phyloP scores from a whole-genome alignment of 2,113 vertebrate genomes.

The Petromus typicus region DNA sequence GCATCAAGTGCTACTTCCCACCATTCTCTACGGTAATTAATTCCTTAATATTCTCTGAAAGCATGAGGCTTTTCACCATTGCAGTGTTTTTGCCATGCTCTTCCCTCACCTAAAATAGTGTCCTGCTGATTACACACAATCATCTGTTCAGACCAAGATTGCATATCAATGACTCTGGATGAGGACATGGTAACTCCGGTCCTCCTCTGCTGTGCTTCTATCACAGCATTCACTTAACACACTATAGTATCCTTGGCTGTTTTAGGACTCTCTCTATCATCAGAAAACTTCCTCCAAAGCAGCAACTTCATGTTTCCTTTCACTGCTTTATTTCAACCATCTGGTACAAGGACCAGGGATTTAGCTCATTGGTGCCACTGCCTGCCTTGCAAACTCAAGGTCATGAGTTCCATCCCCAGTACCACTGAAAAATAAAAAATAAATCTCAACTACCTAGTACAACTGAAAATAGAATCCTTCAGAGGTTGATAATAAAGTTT shows the following conservation, averaged over 20 bases:
- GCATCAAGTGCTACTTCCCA: conserved; percentile 29
- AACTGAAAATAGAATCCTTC: background rate
- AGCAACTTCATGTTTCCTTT: conserved; percentile 20
- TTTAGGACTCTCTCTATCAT: background rate
- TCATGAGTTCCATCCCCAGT: too few species aligned
- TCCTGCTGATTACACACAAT: background rate
- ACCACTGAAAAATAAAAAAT: too few species aligned
- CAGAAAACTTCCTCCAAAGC: conserved; percentile 43
- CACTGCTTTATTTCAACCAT: conserved; percentile 14
- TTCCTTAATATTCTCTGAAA: conserved; percentile 19
- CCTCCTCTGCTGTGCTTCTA: background rate
- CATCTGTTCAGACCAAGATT: conserved; percentile 30
- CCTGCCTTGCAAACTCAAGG: too few species aligned
- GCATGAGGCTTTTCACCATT: background rate
- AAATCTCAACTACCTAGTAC: background rate
- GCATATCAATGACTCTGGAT: background rate
- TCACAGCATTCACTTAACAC: background rate
- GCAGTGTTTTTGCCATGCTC: background rate
- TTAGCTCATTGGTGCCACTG: too few species aligned
- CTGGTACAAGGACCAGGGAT: too few species aligned
- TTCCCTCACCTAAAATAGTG: conserved; percentile 1
- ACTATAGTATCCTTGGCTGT: background rate
- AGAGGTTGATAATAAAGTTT: background rate
- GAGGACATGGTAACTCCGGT: background rate
- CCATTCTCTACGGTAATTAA: background rate